Base-by-base conservation (phyloP, 2,888 invertebrate genomes). In the Ommatoiulus sabulosus region DNA sequence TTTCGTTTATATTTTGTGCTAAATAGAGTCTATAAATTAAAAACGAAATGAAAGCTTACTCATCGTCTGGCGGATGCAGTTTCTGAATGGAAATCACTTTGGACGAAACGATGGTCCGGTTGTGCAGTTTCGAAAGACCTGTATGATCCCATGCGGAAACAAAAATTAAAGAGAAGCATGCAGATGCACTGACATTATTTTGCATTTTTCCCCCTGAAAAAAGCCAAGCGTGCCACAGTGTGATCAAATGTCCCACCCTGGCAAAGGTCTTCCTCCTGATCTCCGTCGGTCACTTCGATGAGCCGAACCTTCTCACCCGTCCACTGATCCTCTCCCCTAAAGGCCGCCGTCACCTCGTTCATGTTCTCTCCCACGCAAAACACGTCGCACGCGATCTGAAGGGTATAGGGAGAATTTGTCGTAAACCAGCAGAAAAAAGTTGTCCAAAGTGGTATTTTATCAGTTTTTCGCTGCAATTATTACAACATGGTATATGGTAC, bases 231-330 rank as follows among this genome's bases (percentile, higher is more conserved):
- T 0, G 24, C 84, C 12, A 15, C 4, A 12, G 24, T 84, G 12
- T 43, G 20, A 35, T 35, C 24, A 35, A 35, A 35, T 35, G 20
- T 3, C 85, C 15, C 20, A 44, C 85, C 85, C 44, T 35, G 57
- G 35, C 46, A 35, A 35, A 88, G 20, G 44, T 88, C 84, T 24
- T 84, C 84, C 17, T 63, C 72, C 20, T 20, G 57, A 10, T 52
- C 86, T 3, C 10, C 20, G 10, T 57, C 57, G 12, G n/a, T 84
- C 44, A 63, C 20, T n/a, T 88, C 86, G 63, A 86, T 86, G 96
- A 89, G 87, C 46, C 89, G 44, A 4, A 89, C 87, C 44, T 86
- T 88, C 17, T 89, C 89, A n/a, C 46, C 80, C 20, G 86, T 52
- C 88, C 88, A 86, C n/a, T 63, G 43, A 24, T 84, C 43, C 48